phyloP scores from a whole-genome alignment of 2,888 invertebrate species.

The Brenthis daphne region DNA sequence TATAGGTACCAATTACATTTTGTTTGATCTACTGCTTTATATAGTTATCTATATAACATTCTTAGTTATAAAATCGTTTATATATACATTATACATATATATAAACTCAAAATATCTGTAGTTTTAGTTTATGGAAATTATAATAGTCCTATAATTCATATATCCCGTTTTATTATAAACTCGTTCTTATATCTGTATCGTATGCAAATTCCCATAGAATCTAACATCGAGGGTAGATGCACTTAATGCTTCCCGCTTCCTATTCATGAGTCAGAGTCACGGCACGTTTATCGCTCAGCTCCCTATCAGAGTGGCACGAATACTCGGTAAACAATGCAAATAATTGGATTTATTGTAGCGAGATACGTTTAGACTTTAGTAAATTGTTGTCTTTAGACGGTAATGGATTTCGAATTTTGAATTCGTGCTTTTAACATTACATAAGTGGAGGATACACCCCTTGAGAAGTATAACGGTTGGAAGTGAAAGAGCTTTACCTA shows the following conservation, averaged over 20 bases:
- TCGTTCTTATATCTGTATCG: constrained; percentile 10
- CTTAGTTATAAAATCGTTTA: no score
- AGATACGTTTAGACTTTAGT: constrained; percentile 11
- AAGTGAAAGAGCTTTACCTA: no score
- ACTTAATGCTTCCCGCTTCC: constrained; percentile 32
- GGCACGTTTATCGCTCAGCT: constrained; percentile 28
- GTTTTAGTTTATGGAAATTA: not conserved
- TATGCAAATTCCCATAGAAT: constrained; percentile 29
- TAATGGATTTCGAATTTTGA: constrained; percentile 3
- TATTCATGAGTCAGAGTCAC: constrained; percentile 39
- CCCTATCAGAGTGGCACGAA: constrained; percentile 29
- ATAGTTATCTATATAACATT: no score
- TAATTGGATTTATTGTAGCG: constrained; percentile 19
- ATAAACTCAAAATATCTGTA: not conserved
- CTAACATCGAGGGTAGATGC: constrained; percentile 30
- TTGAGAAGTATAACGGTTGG: not conserved
- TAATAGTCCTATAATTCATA: no score
- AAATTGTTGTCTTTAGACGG: constrained; percentile 1
- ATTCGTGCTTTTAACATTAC: not conserved
- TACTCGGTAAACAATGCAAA: constrained; percentile 21
- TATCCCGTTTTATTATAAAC: not conserved
- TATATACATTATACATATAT: no score
- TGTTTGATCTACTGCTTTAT: no score
- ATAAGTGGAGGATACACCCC: no score
- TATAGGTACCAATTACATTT: no score